Percentiles rank a stretch among this genome's conserved stretches.
Evolutionary conservation across 2,888 invertebrate species (phyloP).

Genomic region (Lithophane socia): DNA sequence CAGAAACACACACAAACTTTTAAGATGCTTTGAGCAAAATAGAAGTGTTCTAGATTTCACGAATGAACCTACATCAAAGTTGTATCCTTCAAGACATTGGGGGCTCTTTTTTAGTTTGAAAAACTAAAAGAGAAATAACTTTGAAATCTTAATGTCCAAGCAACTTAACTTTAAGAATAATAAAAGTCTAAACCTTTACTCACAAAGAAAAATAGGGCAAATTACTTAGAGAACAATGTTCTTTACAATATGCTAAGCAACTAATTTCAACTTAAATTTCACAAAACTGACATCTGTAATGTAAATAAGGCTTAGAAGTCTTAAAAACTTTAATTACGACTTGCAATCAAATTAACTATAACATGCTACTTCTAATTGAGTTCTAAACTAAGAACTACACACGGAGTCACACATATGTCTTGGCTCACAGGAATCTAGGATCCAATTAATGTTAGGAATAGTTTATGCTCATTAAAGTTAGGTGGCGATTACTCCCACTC

Average conservation of each 20-base stretch:
- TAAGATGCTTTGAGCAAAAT: slow-evolving; percentile 32
- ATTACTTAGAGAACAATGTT: neutral
- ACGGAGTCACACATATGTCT: neutral
- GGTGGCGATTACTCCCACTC: neutral
- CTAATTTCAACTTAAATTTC: neutral
- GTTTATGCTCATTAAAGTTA: neutral
- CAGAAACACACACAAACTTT: slow-evolving; percentile 53
- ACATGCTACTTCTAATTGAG: slow-evolving; percentile 23
- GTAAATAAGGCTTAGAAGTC: neutral
- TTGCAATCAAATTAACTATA: slow-evolving; percentile 9
- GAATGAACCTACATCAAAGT: slow-evolving; percentile 19
- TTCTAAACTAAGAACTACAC: slow-evolving; percentile 12
- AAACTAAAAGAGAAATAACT: neutral
- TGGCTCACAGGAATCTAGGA: slow-evolving; percentile 8
- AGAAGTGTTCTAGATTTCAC: slow-evolving; percentile 16
- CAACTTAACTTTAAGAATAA: neutral
- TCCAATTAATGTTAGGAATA: slow-evolving; percentile 26
- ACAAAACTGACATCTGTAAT: neutral
- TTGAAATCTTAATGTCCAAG: neutral
- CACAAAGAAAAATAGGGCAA: neutral
- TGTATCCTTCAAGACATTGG: neutral
- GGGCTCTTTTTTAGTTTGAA: neutral
- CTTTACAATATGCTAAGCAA: neutral
- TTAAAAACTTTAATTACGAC: neutral
- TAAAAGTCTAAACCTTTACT: neutral